phyloP scores from a whole-genome alignment of 2,888 invertebrate genomes.

The Drosophila kokeensis region DNA sequence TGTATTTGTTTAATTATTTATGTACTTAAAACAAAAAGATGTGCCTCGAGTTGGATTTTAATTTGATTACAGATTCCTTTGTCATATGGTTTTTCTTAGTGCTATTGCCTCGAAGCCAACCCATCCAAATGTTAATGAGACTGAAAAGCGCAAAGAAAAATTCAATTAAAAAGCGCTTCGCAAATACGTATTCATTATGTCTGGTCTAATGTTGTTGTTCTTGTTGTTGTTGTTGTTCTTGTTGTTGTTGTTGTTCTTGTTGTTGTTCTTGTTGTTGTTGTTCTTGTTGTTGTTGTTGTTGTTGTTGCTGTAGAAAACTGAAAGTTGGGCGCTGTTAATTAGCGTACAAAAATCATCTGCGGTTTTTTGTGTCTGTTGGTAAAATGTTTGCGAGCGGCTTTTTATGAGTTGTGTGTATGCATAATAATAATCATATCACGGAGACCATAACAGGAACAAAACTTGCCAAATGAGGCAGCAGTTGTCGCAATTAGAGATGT shows the following conservation, averaged over 20 bases:
- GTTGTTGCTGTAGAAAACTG: background rate
- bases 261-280: constrained; percentile 23
- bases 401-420: constrained; percentile 49
- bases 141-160: constrained; percentile 45
- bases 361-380: constrained; percentile 49
- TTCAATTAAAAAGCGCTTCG: constrained; percentile 78
- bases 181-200: constrained; percentile 73
- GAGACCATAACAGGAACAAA: constrained; percentile 46
- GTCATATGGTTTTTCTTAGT: constrained; percentile 57
- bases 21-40: constrained; percentile 35
- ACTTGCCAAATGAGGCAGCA: constrained; percentile 59
- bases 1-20: constrained; percentile 40
- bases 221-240: constrained; percentile 2
- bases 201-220: constrained; percentile 42
- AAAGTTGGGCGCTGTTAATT: constrained; percentile 60
- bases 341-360: constrained; percentile 63
- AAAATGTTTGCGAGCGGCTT: constrained; percentile 32
- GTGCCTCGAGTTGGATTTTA: constrained; percentile 56
- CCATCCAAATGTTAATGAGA: constrained; percentile 49
- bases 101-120: constrained; percentile 1
- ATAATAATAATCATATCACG: constrained; percentile 72
- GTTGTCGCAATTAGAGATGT: constrained; percentile 39
- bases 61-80: constrained; percentile 70
- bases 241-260: background rate
- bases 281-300: constrained; percentile 1